Evolutionary conservation across 1,140 invertebrate genomes (phyloP), one percentile per base, ranked within the genome.

Genomic region (Calliphora vicina): DNA sequence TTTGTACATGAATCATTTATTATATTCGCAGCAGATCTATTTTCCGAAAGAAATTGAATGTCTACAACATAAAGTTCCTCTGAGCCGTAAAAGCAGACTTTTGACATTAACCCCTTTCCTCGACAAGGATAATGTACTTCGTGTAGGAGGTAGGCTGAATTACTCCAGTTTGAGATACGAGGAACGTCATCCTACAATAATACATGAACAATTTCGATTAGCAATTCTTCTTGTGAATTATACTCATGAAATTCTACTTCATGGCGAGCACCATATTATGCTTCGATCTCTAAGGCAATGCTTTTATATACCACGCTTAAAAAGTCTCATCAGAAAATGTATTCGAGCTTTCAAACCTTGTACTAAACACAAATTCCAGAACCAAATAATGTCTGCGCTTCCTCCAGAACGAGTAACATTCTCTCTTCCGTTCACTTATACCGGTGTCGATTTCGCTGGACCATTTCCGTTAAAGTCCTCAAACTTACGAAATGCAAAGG

Each of bases 381-480:
- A 74, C 20, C 72, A 4, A 12, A 8, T 35, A 10, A 74, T 86
- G 84, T 82, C 78, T 3, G 82, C 82, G 45, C 43, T 86, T 50
- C 85, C 85, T 20, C n/a, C 43, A 43, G 81, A 85, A 43, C 42
- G 85, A 29, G 61, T 67, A n/a, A 83, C 35, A 9, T 82, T 84
- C 13, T 84, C 82, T 0, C 42, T 80, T 17, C 85, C 85, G 1
- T 85, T 84, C 72, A 82, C 80, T 15, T 82, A 85, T 29, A 85
- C 82, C 29, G 85, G 84, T 12, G 83, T 86, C 1, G 85, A 86
- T 29, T 86, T 85, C 50, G 84, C 84, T 8, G 84, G 85, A 1
- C 42, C 35, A 25, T 82, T 85, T n/a, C 80, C 84, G 5, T 29
- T 74, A 13, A 74, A 29, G n/a, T 74, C 72, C 1, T 74, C 72